phyloP scores from a whole-genome alignment of 1,140 invertebrate genomes.

The Carposina sasakii region DNA sequence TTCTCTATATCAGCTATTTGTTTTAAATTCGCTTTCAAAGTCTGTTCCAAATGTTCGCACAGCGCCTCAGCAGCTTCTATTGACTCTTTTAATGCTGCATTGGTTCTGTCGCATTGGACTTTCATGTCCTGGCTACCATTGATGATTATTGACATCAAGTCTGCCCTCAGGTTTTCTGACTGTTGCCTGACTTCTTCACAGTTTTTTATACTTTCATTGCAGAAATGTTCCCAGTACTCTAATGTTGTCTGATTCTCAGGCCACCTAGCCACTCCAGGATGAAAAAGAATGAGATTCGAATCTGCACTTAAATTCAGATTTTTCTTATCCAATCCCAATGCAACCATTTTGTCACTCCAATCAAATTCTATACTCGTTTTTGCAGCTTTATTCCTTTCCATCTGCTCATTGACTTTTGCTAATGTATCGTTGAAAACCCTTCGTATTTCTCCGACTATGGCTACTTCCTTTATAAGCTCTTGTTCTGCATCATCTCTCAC shows the following conservation, averaged over 20 bases:
- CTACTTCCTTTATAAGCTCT: slow-evolving; percentile 82
- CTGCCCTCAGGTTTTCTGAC: slow-evolving; percentile 75
- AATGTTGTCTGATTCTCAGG: slow-evolving; percentile 79
- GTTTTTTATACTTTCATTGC: slow-evolving; percentile 76
- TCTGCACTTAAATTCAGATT: slow-evolving; percentile 75
- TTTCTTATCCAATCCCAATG: slow-evolving; percentile 80
- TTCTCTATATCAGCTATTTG: slow-evolving; percentile 80
- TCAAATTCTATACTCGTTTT: slow-evolving; percentile 86
- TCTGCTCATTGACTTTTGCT: slow-evolving; percentile 82
- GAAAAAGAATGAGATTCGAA: slow-evolving; percentile 77
- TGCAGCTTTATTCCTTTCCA: slow-evolving; percentile 81
- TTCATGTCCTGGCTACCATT: slow-evolving; percentile 80
- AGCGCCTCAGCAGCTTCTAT: slow-evolving; percentile 78
- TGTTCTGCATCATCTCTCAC: slow-evolving; percentile 88
- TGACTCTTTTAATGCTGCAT: slow-evolving; percentile 76
- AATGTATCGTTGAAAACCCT: slow-evolving; percentile 74
- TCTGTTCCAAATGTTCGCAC: slow-evolving; percentile 76
- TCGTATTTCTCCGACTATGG: slow-evolving; percentile 79
- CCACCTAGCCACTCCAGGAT: slow-evolving; percentile 79
- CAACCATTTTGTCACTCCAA: slow-evolving; percentile 90
- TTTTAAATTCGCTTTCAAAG: slow-evolving; percentile 74
- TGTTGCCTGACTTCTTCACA: slow-evolving; percentile 76
- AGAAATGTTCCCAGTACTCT: slow-evolving; percentile 81
- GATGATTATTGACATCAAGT: slow-evolving; percentile 74
- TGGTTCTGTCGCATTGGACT: slow-evolving; percentile 81